phyloP scores from a whole-genome alignment of 2,888 invertebrate genomes.

The Chirona hameri region DNA sequence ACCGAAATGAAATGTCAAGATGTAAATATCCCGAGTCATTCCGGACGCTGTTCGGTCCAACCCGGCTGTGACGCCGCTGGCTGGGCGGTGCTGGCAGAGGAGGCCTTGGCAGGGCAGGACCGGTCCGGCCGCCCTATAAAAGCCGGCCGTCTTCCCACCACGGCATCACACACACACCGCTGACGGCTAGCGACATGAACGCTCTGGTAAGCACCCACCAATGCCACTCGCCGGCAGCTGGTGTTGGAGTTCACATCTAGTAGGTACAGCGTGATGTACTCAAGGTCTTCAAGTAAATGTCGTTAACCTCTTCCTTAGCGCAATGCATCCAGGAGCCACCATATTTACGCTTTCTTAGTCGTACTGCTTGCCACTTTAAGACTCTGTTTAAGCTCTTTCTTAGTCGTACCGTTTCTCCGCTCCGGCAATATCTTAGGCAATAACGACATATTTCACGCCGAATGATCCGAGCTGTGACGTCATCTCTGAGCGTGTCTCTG shows the following conservation, averaged over 20 bases:
- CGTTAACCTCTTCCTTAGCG: neutral
- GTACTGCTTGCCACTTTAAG: neutral
- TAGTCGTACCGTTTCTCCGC: too few relatives aligned
- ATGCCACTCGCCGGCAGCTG: too few relatives aligned
- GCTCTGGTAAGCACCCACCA: neutral
- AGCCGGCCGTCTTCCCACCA: neutral
- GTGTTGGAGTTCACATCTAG: too few relatives aligned
- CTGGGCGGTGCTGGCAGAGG: neutral
- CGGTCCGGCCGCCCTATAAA: neutral
- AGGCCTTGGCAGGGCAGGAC: neutral
- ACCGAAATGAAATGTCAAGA: too few relatives aligned
- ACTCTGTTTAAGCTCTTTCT: too few relatives aligned
- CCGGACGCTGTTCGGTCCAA: too few relatives aligned
- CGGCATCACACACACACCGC: constrained; percentile 25
- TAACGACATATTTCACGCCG: too few relatives aligned
- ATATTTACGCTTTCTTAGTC: neutral
- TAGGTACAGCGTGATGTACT: neutral
- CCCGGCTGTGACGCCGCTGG: neutral
- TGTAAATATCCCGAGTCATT: too few relatives aligned
- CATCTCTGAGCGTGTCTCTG: neutral
- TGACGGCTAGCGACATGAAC: constrained; percentile 28
- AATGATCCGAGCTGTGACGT: too few relatives aligned
- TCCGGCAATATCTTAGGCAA: too few relatives aligned
- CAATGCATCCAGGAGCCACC: neutral
- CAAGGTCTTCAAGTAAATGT: neutral